Conservation (phyloP, 2,888 invertebrate species). For the Polydrusus tereticollis region DNA sequence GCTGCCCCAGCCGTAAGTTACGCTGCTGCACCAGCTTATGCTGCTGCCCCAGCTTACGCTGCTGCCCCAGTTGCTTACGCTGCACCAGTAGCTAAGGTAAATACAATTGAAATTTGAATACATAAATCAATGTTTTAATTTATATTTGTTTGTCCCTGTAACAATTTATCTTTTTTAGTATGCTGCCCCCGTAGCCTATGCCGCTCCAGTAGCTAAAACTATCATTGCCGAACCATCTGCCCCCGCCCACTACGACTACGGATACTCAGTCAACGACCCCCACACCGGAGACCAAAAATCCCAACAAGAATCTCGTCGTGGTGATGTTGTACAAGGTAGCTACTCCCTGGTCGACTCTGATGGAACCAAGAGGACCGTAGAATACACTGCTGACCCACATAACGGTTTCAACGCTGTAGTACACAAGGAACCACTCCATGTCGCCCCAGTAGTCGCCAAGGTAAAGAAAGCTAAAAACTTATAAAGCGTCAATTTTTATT, state of each 20-base stretch:
- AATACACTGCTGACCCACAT: slow-evolving; percentile 70
- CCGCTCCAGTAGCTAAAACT: slow-evolving; percentile 53
- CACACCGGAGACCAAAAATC: slow-evolving; percentile 69
- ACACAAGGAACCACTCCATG: slow-evolving; percentile 66
- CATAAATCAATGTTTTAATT: background rate
- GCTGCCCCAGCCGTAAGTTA: slow-evolving; percentile 51
- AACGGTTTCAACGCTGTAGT: slow-evolving; percentile 71
- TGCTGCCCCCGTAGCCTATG: slow-evolving; percentile 47
- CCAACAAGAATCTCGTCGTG: slow-evolving; percentile 69
- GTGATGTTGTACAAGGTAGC: slow-evolving; percentile 69
- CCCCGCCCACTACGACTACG: slow-evolving; percentile 59
- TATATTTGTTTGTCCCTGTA: background rate
- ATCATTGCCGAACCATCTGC: slow-evolving; percentile 54
- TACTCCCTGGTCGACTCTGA: slow-evolving; percentile 70
- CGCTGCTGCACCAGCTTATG: slow-evolving; percentile 50
- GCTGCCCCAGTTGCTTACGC: slow-evolving; percentile 62
- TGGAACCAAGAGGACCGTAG: slow-evolving; percentile 69
- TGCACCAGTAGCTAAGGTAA: slow-evolving; percentile 54
- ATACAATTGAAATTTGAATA: slow-evolving; percentile 51
- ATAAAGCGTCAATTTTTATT: background rate
- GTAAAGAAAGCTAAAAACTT: background rate
- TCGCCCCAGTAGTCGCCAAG: slow-evolving; percentile 48
- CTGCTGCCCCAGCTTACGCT: slow-evolving; percentile 51
- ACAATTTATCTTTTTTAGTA: background rate
- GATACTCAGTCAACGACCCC: slow-evolving; percentile 57